phyloP scores from a whole-genome alignment of 2,888 invertebrate species.

The Napeogenes inachia region DNA sequence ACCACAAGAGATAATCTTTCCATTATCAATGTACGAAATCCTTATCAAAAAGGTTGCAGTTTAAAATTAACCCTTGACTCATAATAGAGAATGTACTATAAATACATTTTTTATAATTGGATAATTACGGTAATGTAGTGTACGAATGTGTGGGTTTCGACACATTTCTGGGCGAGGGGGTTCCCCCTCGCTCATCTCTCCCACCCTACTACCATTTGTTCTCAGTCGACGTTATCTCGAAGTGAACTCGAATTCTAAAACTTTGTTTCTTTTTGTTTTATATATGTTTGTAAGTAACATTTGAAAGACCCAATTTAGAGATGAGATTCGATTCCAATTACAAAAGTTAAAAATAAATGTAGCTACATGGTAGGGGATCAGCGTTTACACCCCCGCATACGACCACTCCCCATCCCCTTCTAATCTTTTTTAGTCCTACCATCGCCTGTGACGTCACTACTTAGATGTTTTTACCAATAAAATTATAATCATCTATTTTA shows the following conservation, averaged over 20 bases:
- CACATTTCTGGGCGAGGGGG: constrained; percentile 55
- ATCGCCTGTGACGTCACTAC: constrained; percentile 69
- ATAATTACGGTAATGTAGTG: constrained; percentile 73
- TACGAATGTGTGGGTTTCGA: constrained; percentile 60
- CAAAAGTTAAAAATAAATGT: constrained; percentile 36
- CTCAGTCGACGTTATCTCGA: constrained; percentile 26
- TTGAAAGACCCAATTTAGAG: background rate
- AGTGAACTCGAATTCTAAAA: constrained; percentile 37
- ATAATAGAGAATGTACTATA: constrained; percentile 19
- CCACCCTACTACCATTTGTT: constrained; percentile 22
- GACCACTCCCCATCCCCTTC: constrained; percentile 46
- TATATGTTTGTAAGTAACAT: background rate
- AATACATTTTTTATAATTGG: constrained; percentile 58
- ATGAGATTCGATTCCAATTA: constrained; percentile 2
- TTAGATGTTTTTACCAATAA: constrained; percentile 66
- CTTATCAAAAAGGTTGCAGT: background rate
- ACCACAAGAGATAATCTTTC: too few species aligned
- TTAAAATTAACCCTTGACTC: background rate
- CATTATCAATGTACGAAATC: too few species aligned
- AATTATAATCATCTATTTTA: constrained; percentile 47
- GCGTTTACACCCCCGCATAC: constrained; percentile 48
- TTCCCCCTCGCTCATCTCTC: constrained; percentile 25
- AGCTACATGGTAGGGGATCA: constrained; percentile 41
- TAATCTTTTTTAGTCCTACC: constrained; percentile 68
- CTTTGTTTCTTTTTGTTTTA: constrained; percentile 12